Conservation (phyloP, 2,888 invertebrate genomes). For the Lepetodrilus schrolli region DNA sequence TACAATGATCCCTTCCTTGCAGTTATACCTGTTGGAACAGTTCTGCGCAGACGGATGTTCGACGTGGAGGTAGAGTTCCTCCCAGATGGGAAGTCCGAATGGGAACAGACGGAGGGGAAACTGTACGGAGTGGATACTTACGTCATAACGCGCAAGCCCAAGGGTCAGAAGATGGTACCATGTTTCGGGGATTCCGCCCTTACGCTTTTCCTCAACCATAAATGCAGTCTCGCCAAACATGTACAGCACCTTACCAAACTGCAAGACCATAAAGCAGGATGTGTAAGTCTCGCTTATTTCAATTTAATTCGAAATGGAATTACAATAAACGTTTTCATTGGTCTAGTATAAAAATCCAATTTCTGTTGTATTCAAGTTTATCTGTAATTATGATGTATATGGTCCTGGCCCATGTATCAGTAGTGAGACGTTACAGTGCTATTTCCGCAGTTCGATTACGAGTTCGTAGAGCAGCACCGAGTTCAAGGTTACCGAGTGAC, state of each 20-base stretch:
- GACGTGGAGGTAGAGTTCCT: conserved; percentile 58
- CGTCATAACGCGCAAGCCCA: conserved; percentile 53
- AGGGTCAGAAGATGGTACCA: conserved; percentile 48
- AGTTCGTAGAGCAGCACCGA: conserved; percentile 57
- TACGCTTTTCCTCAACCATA: conserved; percentile 54
- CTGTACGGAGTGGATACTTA: conserved; percentile 62
- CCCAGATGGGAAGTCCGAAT: conserved; percentile 44
- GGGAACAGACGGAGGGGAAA: conserved; percentile 45
- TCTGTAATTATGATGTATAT: too few relatives aligned
- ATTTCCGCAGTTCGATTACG: conserved; percentile 62
- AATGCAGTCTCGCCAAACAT: conserved; percentile 58
- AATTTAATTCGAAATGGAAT: too few relatives aligned
- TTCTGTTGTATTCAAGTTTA: too few relatives aligned
- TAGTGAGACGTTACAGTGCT: too few relatives aligned
- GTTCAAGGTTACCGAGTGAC: conserved; percentile 53
- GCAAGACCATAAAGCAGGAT: conserved; percentile 51
- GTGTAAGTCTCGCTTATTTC: conserved; percentile 58
- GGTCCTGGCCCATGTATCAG: too few relatives aligned
- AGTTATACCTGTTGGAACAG: conserved; percentile 56
- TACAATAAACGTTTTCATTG: too few relatives aligned
- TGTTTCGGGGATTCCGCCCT: conserved; percentile 56
- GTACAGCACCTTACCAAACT: conserved; percentile 60
- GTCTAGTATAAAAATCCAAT: too few relatives aligned
- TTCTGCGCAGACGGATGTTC: conserved; percentile 53
- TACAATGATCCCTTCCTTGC: conserved; percentile 31